A percentile compares a stretch with the other conserved stretches of the same genome.
phyloP scores from a whole-genome alignment of 1,140 invertebrate genomes.

The Elysia chlorotica region DNA sequence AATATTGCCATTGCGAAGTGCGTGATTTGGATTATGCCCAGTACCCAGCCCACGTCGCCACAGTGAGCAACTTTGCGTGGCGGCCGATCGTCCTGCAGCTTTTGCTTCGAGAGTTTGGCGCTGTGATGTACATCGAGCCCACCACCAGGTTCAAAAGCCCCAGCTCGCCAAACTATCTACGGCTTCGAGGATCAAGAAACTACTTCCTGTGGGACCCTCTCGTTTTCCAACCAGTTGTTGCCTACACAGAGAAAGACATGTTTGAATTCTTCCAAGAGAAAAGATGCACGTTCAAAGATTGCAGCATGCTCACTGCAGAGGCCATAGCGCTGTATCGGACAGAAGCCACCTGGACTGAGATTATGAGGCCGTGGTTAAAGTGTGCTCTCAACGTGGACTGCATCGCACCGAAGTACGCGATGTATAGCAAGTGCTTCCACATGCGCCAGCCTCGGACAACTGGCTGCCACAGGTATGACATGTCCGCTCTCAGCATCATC shows the following conservation, averaged over 20 bases:
- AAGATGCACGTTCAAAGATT: conserved; percentile 40
- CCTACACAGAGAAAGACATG: conserved; percentile 43
- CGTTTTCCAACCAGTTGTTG: conserved; percentile 29
- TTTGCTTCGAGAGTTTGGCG: conserved; percentile 44
- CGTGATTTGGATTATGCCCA: conserved; percentile 32
- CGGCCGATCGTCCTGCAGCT: conserved; percentile 51
- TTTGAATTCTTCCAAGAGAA: conserved; percentile 43
- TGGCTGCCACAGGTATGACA: conserved; percentile 51
- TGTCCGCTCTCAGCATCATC: conserved; percentile 49
- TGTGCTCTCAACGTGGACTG: conserved; percentile 46
- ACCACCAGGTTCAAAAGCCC: conserved; percentile 34
- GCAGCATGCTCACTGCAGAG: conserved; percentile 37
- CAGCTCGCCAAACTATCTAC: conserved; percentile 36
- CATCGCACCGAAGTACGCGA: conserved; percentile 39
- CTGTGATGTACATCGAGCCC: conserved; percentile 44
- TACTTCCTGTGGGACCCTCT: conserved; percentile 46
- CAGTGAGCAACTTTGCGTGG: conserved; percentile 40
- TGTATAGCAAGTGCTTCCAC: conserved; percentile 43
- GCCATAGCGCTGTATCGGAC: conserved; percentile 46
- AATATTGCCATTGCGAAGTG: conserved; percentile 44
- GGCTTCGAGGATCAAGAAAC: conserved; percentile 31
- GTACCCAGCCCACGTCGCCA: conserved; percentile 41
- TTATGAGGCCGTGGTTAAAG: conserved; percentile 52
- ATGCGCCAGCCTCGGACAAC: conserved; percentile 46
- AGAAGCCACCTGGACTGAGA: conserved; percentile 36